Evolutionary conservation across 2,113 vertebrate species (phyloP).

Genomic region (Dasyurus viverrinus): DNA sequence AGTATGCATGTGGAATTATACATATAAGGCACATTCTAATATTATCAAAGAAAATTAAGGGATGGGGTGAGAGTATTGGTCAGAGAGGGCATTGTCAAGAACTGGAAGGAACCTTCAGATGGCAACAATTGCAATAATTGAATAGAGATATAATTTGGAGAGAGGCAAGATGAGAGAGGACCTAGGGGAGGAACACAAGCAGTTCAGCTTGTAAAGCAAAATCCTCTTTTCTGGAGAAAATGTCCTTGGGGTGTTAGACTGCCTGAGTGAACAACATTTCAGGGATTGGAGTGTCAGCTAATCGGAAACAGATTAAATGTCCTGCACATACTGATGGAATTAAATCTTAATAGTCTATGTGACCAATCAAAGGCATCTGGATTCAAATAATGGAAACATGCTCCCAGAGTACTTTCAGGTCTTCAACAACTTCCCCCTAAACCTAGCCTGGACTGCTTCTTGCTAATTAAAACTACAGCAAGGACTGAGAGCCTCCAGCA

Average conservation of each 20-base stretch:
- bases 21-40: background rate
- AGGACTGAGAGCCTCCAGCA: background rate
- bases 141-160: background rate
- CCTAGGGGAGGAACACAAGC: background rate
- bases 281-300: background rate
- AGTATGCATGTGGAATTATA: background rate
- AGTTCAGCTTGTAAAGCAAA: slow-evolving; percentile 1
- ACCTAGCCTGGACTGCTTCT: background rate
- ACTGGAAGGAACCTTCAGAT: background rate
- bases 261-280: background rate
- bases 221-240: background rate
- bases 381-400: background rate
- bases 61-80: background rate
- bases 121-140: background rate
- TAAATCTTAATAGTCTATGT: background rate
- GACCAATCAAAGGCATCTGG: slow-evolving; percentile 9
- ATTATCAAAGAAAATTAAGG: background rate
- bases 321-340: slow-evolving; percentile 2
- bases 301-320: slow-evolving; percentile 12
- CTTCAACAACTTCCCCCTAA: background rate
- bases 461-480: background rate
- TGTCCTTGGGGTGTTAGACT: background rate
- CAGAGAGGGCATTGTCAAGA: background rate
- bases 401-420: background rate
- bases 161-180: background rate